phyloP scores from a whole-genome alignment of 2,888 invertebrate species.

The Oscheius sp. region DNA sequence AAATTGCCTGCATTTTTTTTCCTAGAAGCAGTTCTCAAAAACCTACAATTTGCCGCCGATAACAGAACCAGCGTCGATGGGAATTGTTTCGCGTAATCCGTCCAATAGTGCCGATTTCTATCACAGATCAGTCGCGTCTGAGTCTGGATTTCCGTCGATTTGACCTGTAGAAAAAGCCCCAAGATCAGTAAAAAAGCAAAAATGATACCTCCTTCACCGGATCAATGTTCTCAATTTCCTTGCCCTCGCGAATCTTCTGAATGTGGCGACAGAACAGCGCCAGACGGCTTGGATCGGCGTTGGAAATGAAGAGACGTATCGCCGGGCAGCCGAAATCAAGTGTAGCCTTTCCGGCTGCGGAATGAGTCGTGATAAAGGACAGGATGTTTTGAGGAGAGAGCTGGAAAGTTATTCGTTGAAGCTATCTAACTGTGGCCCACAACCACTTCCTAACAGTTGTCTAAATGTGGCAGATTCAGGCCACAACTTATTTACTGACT shows the following conservation, averaged over 20 bases:
- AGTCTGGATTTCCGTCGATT: constrained; percentile 18
- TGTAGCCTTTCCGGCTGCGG: constrained; percentile 12
- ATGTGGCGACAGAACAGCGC: not conserved
- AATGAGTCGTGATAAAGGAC: not conserved
- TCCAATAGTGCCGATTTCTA: not conserved
- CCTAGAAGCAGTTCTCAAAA: not conserved
- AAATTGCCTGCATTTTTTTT: constrained; percentile 12
- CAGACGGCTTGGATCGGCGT: constrained; percentile 18
- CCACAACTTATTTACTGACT: not conserved
- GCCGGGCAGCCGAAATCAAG: constrained; percentile 14
- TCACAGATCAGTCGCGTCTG: not conserved
- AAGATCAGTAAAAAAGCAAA: not conserved
- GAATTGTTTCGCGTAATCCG: constrained; percentile 11
- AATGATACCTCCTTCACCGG: constrained; percentile 13
- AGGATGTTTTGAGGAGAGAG: constrained; percentile 9
- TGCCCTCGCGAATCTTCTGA: constrained; percentile 2
- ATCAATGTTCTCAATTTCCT: constrained; percentile 14
- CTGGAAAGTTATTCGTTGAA: not conserved
- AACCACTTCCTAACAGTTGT: not conserved
- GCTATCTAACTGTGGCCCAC: no score
- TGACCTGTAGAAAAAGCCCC: constrained; percentile 4
- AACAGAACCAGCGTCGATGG: not conserved
- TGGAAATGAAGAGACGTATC: constrained; percentile 1
- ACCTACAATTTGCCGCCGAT: constrained; percentile 5
- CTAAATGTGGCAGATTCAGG: not conserved